These are phyloP conservation scores for Pammene aurita DNA, from an alignment of 2,888 invertebrate species.

Conservation along the genomic window DNA sequence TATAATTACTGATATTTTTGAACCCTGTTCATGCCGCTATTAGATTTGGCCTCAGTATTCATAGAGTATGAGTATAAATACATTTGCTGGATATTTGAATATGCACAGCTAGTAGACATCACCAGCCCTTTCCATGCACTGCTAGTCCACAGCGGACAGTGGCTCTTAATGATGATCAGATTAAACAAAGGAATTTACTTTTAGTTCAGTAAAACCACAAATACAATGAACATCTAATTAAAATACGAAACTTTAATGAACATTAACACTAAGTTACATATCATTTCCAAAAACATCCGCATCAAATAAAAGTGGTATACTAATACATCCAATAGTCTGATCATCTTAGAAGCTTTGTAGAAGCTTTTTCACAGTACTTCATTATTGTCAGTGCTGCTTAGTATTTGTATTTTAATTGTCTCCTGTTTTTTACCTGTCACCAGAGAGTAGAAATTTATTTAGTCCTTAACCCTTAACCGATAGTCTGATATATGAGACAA, in stretches of 20 bases:
- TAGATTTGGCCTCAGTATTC: constrained; percentile 22
- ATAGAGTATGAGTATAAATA: constrained; percentile 1
- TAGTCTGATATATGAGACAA: too few relatives aligned
- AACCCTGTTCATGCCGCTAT: constrained; percentile 32
- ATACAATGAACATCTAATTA: too few relatives aligned
- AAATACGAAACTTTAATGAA: not conserved
- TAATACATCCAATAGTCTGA: constrained; percentile 12
- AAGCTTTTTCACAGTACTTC: constrained; percentile 22
- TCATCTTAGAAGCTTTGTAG: constrained; percentile 29
- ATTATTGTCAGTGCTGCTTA: constrained; percentile 33
- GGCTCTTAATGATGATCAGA: constrained; percentile 24
- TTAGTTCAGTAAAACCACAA: not conserved
- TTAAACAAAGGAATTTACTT: constrained; percentile 4
- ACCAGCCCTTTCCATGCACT: constrained; percentile 28
- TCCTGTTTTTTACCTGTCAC: not conserved
- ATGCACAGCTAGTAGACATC: constrained; percentile 29
- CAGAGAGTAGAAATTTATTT: constrained; percentile 2
- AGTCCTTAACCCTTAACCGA: too few relatives aligned
- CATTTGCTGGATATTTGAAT: constrained; percentile 8
- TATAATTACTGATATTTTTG: constrained; percentile 34
- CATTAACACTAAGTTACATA: not conserved
- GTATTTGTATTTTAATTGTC: constrained; percentile 12
- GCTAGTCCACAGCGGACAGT: constrained; percentile 21
- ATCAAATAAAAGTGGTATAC: not conserved
- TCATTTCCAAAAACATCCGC: not conserved